Evolutionary conservation across 1,140 invertebrate species (phyloP).

Genomic region (Chrysopa pallens): DNA sequence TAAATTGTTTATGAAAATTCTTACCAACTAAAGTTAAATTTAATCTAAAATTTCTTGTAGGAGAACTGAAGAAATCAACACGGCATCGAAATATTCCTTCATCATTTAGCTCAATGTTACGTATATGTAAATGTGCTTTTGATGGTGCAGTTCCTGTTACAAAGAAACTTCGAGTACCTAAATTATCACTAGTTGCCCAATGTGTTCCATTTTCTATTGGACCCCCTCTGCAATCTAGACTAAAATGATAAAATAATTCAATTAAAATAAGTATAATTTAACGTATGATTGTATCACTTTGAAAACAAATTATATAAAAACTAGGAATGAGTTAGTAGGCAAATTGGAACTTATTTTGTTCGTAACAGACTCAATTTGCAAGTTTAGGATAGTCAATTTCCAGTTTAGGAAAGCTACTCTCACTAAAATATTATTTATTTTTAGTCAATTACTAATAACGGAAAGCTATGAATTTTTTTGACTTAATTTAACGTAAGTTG

Average conservation of each 20-base stretch:
- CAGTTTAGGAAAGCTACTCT: too few relatives aligned
- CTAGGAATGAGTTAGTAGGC: too few relatives aligned
- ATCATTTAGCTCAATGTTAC: conserved; percentile 48
- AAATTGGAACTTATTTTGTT: too few relatives aligned
- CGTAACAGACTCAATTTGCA: too few relatives aligned
- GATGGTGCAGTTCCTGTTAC: conserved; percentile 44
- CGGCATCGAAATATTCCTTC: conserved; percentile 66
- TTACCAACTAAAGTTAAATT: conserved; percentile 75
- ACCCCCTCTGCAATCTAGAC: conserved; percentile 55
- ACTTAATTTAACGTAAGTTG: too few relatives aligned
- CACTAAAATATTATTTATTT: too few relatives aligned
- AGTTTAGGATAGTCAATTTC: too few relatives aligned
- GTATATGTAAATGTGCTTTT: conserved; percentile 50
- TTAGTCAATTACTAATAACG: too few relatives aligned
- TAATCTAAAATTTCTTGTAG: conserved; percentile 65
- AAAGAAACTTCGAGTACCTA: conserved; percentile 57
- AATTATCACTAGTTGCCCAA: conserved; percentile 53
- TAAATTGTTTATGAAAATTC: conserved; percentile 11
- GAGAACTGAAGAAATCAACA: conserved; percentile 70
- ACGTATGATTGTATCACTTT: too few relatives aligned
- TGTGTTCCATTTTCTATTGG: conserved; percentile 41
- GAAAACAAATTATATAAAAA: too few relatives aligned
- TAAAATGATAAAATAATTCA: conserved; percentile 21
- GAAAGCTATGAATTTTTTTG: too few relatives aligned
- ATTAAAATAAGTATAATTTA: conserved; percentile 1